Conservation (phyloP, 1,140 invertebrate species). For the Mizuhopecten yessoensis region DNA sequence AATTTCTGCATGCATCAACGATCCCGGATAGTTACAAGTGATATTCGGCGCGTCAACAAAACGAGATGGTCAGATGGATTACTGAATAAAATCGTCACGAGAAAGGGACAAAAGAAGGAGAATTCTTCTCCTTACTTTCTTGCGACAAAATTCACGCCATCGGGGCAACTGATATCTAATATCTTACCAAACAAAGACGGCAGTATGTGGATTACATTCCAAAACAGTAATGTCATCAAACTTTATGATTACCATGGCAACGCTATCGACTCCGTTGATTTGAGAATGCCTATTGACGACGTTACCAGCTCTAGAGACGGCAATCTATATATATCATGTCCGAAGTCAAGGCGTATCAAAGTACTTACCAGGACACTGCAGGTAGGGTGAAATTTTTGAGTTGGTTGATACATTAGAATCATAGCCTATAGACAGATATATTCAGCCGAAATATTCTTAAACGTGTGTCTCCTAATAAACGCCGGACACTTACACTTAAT, state of each 20-base stretch:
- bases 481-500: no score
- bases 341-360: not conserved
- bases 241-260: not conserved
- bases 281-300: not conserved
- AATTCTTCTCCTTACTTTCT: not conserved
- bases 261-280: not conserved
- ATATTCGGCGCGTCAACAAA: not conserved
- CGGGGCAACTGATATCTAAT: not conserved
- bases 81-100: not conserved
- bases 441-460: no score
- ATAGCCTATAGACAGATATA: no score
- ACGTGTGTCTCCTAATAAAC: no score
- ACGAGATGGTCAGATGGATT: not conserved
- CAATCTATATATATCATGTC: not conserved
- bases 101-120: not conserved
- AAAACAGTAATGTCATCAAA: not conserved
- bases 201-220: not conserved
- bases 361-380: not conserved
- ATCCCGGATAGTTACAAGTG: not conserved
- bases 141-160: not conserved
- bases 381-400: not conserved
- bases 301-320: not conserved
- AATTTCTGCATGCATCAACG: no score
- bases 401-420: no score
- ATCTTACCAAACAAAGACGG: not conserved